phyloP scores from a whole-genome alignment of 2,797 vertebrate species.

The Geotrypetes seraphini region DNA sequence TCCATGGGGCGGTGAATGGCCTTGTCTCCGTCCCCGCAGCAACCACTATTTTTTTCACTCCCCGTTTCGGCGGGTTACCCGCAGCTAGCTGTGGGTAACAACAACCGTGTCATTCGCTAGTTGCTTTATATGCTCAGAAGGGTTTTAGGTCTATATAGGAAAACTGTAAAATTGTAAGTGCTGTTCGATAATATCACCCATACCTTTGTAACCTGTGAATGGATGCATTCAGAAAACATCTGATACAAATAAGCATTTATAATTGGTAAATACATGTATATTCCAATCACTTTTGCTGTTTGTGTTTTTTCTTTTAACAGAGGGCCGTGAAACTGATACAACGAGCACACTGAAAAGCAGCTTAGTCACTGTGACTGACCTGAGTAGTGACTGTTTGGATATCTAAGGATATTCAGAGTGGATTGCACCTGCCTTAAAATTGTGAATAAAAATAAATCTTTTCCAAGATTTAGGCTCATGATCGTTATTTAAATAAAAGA shows the following conservation, averaged over 20 bases:
- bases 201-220: too few relatives aligned
- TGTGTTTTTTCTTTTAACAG: slow-evolving; percentile 38
- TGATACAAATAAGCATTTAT: background rate
- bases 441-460: background rate
- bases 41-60: too few relatives aligned
- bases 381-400: slow-evolving; percentile 78
- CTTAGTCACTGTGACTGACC: slow-evolving; percentile 72
- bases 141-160: too few relatives aligned
- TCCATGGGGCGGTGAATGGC: too few relatives aligned
- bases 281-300: background rate
- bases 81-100: too few relatives aligned
- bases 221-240: too few relatives aligned
- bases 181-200: too few relatives aligned
- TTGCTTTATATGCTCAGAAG: too few relatives aligned
- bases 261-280: background rate
- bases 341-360: slow-evolving; percentile 80
- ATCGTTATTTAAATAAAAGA: background rate
- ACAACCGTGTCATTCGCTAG: too few relatives aligned
- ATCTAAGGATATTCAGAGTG: background rate
- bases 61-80: too few relatives aligned
- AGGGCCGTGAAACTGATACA: slow-evolving; percentile 61
- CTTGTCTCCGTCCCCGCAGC: too few relatives aligned
- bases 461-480: background rate
- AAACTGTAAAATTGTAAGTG: too few relatives aligned
- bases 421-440: background rate